Percentiles rank a stretch among this genome's conserved stretches.
phyloP scores from a whole-genome alignment of 1,140 invertebrate species.

The Daktulosphaira vitifoliae region DNA sequence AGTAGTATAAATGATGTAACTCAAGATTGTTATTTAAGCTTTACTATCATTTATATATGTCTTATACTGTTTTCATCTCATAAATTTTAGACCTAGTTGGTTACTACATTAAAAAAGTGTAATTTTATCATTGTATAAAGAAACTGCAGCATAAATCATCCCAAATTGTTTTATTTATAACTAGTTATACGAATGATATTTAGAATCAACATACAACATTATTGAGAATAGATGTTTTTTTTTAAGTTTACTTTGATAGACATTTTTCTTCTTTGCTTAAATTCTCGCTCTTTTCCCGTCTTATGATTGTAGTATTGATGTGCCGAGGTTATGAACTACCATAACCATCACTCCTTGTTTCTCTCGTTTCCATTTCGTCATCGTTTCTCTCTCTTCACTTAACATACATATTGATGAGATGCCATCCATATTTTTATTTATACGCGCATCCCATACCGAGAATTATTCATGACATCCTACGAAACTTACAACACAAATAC shows the following conservation, averaged over 20 bases:
- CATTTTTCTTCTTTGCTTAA: neutral
- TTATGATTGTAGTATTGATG: constrained; percentile 15
- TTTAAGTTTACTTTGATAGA: constrained; percentile 11
- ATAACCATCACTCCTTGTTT: constrained; percentile 4
- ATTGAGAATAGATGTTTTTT: neutral
- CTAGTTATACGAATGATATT: no score
- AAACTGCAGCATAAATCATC: no score
- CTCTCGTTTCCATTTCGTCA: neutral
- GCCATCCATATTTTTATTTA: constrained; percentile 32
- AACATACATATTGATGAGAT: constrained; percentile 32
- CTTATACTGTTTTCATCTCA: no score
- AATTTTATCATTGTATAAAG: no score
- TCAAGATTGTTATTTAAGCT: no score
- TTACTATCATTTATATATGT: no score
- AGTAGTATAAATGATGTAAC: no score
- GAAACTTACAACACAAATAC: neutral
- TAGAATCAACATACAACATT: no score
- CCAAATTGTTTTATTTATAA: no score
- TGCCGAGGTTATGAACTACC: constrained; percentile 25
- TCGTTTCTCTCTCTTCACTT: neutral
- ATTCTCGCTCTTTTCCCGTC: constrained; percentile 2
- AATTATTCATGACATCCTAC: constrained; percentile 25
- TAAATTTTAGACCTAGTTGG: no score
- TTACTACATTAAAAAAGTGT: no score
- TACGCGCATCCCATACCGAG: constrained; percentile 9